These are phyloP conservation scores for Catalaphyllia jardinei DNA, from an alignment of 64 coral and sea anemone genomes.

Conservation along the genomic window DNA sequence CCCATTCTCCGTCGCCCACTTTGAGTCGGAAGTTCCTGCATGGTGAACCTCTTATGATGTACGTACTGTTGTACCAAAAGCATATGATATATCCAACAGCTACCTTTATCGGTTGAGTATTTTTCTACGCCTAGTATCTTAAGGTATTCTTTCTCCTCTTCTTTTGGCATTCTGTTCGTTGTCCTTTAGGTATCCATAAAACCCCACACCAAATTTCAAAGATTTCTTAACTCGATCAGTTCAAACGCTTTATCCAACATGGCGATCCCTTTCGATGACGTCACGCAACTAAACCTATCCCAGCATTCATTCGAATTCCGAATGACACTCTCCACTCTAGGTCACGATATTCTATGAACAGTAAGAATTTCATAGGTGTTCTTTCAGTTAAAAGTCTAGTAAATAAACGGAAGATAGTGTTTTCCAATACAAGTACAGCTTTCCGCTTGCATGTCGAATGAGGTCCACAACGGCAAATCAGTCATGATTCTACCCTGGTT, in stretches of 20 bases:
- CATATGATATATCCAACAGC: not conserved
- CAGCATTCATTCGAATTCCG: not conserved
- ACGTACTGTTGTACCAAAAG: not conserved
- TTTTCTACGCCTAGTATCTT: slow-evolving; percentile 81
- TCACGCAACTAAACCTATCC: slow-evolving; percentile 85
- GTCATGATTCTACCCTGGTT: too few species aligned
- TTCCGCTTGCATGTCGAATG: too few species aligned
- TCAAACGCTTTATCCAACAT: slow-evolving; percentile 84
- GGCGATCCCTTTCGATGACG: slow-evolving; percentile 93
- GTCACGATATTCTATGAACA: too few species aligned
- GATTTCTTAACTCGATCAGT: slow-evolving; percentile 63
- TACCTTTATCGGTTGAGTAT: slow-evolving; percentile 80
- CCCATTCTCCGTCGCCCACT: not conserved
- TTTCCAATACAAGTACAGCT: too few species aligned
- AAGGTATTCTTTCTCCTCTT: slow-evolving; percentile 90
- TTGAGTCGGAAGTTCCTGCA: slow-evolving; percentile 42
- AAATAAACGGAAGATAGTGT: too few species aligned
- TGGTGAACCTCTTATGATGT: slow-evolving; percentile 42
- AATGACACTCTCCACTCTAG: not conserved
- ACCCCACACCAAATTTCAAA: slow-evolving; percentile 60
- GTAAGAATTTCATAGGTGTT: too few species aligned
- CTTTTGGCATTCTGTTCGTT: slow-evolving; percentile 91
- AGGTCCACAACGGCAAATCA: too few species aligned
- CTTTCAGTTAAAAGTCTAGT: too few species aligned
- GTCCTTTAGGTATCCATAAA: slow-evolving; percentile 72